Base-by-base conservation (phyloP, 2,888 invertebrate genomes). In the Epiblema foenella region DNA sequence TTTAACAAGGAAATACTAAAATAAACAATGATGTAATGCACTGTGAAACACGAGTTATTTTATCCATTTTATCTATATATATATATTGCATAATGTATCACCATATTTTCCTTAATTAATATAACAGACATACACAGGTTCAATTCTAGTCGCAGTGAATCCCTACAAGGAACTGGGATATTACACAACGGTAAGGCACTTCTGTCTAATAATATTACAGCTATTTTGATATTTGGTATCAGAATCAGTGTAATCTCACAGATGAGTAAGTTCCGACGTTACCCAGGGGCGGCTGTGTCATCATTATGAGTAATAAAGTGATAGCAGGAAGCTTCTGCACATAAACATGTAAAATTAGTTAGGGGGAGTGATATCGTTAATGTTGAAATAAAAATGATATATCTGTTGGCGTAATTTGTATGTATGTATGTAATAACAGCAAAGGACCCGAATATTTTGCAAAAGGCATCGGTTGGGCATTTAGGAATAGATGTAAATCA, bases 111-210 rank as follows among this genome's bases (percentile, higher is more conserved):
- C 95, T 95, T 94, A 94, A 94, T 85, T 79, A 83, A 77, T 73
- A 73, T 77, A 74, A 85, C 94, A 98, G 98, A 98, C 98, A 73
- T 98, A 98, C 92, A 97, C 98, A 70, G 98, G 98, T 79, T 97
- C 98, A 73, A 98, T 98, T 90, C 94, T 98, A 85, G 97, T 98
- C 81, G 98, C 98, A 81, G 98, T 98, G 79, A 98, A 98, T 94
- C 98, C 98, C 4, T 98, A 98, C 94, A 98, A 98, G 94, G 96
- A 97, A 85, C 94, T 98, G 82, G 96, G 97, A 91, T 97, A 97
- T 87, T 98, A 98, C 90, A 96, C 96, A 78, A 95, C 96, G 95
- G 98, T 98, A 93, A 97, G 96, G 95, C 77, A 74, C 73, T 29
- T 63, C 52, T 75, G 54, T 75, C 68, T 69, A 57, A 72, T 73